phyloP scores from a whole-genome alignment of 1,140 invertebrate genomes.

The Lepidurus arcticus region DNA sequence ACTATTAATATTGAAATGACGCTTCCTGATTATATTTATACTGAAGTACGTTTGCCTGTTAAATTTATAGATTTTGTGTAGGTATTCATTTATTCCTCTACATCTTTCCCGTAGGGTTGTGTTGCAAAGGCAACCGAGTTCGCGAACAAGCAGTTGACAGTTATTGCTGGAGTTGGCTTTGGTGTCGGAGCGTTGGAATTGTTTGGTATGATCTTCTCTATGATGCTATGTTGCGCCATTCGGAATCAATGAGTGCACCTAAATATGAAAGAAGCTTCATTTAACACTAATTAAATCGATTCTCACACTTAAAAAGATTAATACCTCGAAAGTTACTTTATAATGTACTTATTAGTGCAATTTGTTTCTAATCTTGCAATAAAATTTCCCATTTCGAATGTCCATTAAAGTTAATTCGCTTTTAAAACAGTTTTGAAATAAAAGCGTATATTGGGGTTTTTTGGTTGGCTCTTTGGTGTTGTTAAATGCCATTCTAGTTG shows the following conservation, averaged over 20 bases:
- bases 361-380: not conserved
- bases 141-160: constrained; percentile 54
- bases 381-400: not conserved
- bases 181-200: constrained; percentile 62
- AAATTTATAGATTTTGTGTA: not conserved
- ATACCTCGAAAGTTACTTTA: too few species aligned
- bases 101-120: constrained; percentile 56
- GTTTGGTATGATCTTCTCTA: constrained; percentile 67
- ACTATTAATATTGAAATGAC: constrained; percentile 48
- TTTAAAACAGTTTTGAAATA: too few species aligned
- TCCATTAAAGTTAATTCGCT: not conserved
- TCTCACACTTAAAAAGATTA: too few species aligned
- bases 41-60: constrained; percentile 46
- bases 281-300: not conserved
- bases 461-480: too few species aligned
- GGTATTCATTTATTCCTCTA: too few species aligned
- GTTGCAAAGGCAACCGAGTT: constrained; percentile 58
- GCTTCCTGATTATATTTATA: constrained; percentile 50
- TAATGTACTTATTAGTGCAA: not conserved
- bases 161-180: constrained; percentile 49
- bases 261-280: not conserved
- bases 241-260: constrained; percentile 43
- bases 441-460: too few species aligned
- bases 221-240: constrained; percentile 71
- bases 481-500: too few species aligned